Percentiles rank a stretch among this genome's conserved stretches.
Evolutionary conservation across 2,113 vertebrate genomes (phyloP).

Genomic region (Callopanchax toddi): DNA sequence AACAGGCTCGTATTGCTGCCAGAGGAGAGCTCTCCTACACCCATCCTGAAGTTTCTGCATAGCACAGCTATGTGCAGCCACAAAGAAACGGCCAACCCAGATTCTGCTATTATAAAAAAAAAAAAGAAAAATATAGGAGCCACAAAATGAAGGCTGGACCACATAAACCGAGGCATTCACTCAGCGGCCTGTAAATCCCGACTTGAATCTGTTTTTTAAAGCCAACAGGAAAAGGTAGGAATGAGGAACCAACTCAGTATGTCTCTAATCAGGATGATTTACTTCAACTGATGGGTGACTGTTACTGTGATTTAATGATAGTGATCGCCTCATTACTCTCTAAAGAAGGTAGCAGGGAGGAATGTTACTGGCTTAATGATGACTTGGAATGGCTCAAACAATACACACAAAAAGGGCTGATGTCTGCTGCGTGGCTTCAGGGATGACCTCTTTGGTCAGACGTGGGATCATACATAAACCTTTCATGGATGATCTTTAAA

Average conservation of each 20-base stretch:
- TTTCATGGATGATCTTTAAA: background rate
- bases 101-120: constrained; percentile 59
- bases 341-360: constrained; percentile 18
- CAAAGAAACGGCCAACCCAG: constrained; percentile 46
- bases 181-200: constrained; percentile 29
- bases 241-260: constrained; percentile 1
- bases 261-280: background rate
- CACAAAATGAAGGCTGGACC: constrained; percentile 50
- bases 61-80: constrained; percentile 35
- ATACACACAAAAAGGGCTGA: constrained; percentile 40
- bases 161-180: constrained; percentile 49
- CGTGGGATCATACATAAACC: no score
- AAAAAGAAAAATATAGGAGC: constrained; percentile 56
- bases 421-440: constrained; percentile 29
- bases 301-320: constrained; percentile 34
- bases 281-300: constrained; percentile 18
- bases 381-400: constrained; percentile 40
- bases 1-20: constrained; percentile 15
- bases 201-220: constrained; percentile 11
- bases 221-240: constrained; percentile 15
- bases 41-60: constrained; percentile 31
- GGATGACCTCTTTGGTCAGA: constrained; percentile 42
- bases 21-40: constrained; percentile 18
- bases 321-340: constrained; percentile 26
- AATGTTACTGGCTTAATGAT: constrained; percentile 33